These are phyloP conservation scores for Drosophila yooni DNA, from an alignment of 2,888 invertebrate species.

Conservation along the genomic window DNA sequence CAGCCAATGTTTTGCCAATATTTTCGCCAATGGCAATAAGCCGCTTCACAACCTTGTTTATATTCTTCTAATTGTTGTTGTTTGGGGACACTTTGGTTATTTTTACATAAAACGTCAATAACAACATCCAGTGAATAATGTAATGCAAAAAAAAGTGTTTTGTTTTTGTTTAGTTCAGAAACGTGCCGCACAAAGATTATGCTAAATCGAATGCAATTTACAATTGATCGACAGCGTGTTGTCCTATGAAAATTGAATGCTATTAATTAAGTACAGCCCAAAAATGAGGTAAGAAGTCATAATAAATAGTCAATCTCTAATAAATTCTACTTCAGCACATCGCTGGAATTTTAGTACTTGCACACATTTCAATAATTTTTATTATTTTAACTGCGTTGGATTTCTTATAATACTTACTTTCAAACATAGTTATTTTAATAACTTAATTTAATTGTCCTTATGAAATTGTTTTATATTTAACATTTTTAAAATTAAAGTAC, in stretches of 20 bases:
- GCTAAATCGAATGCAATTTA: not conserved
- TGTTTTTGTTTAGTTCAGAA: slow-evolving; percentile 20
- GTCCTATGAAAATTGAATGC: not conserved
- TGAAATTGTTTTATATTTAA: not conserved
- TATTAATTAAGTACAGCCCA: not conserved
- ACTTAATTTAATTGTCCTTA: not conserved
- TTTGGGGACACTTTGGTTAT: slow-evolving; percentile 28
- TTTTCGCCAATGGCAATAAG: slow-evolving; percentile 72
- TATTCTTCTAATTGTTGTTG: slow-evolving; percentile 20
- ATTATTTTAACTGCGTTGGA: too few relatives aligned
- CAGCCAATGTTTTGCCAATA: slow-evolving; percentile 77
- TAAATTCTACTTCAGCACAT: not conserved
- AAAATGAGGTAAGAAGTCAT: not conserved
- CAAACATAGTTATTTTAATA: not conserved
- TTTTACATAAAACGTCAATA: slow-evolving; percentile 55
- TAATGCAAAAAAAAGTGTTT: slow-evolving; percentile 16
- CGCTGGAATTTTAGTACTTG: not conserved
- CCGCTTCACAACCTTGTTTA: slow-evolving; percentile 28
- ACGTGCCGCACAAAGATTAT: slow-evolving; percentile 4
- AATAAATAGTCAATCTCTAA: not conserved
- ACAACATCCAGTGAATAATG: slow-evolving; percentile 42
- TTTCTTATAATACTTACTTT: not conserved
- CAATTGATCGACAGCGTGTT: slow-evolving; percentile 1
- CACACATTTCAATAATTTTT: not conserved
- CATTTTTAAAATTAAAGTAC: not conserved